Percentiles rank a stretch among this genome's conserved stretches.
Conservation (phyloP, 2,113 vertebrate species). For the Trochalopteron elliotii region DNA sequence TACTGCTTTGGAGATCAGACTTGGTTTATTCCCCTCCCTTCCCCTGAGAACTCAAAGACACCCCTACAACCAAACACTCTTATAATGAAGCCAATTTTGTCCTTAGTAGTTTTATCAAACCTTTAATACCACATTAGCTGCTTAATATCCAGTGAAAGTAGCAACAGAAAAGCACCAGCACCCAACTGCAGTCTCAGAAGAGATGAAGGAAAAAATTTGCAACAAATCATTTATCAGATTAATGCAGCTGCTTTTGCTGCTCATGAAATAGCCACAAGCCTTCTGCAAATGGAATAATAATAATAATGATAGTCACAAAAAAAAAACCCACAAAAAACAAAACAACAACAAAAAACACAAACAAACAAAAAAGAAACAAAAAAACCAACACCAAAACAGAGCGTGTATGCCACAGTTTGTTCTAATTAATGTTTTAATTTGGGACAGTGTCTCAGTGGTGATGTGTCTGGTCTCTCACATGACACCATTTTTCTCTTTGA, state of each 20-base stretch:
- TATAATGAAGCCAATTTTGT: conserved; percentile 32
- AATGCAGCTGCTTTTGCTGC: conserved; percentile 50
- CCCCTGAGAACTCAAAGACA: conserved; percentile 40
- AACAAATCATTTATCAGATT: conserved; percentile 64
- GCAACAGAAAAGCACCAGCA: neutral
- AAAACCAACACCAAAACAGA: neutral
- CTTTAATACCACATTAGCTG: conserved; percentile 62
- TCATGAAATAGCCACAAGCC: conserved; percentile 26
- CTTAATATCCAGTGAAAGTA: conserved; percentile 64
- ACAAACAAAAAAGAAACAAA: neutral
- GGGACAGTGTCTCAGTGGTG: conserved; percentile 2
- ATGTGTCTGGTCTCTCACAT: conserved; percentile 5
- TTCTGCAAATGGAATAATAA: conserved; percentile 33
- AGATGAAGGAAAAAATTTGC: conserved; percentile 61
- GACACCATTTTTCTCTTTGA: conserved; percentile 1
- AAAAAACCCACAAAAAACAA: neutral
- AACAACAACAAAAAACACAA: neutral
- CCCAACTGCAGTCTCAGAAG: conserved; percentile 1
- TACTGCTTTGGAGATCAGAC: neutral
- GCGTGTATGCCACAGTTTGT: neutral
- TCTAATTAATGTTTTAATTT: conserved; percentile 55
- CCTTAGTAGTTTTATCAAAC: conserved; percentile 52
- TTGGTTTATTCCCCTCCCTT: conserved; percentile 14
- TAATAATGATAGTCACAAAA: neutral
- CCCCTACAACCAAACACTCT: conserved; percentile 16